Base-by-base conservation (phyloP, 2,113 vertebrate genomes). In the Strix aluco region DNA sequence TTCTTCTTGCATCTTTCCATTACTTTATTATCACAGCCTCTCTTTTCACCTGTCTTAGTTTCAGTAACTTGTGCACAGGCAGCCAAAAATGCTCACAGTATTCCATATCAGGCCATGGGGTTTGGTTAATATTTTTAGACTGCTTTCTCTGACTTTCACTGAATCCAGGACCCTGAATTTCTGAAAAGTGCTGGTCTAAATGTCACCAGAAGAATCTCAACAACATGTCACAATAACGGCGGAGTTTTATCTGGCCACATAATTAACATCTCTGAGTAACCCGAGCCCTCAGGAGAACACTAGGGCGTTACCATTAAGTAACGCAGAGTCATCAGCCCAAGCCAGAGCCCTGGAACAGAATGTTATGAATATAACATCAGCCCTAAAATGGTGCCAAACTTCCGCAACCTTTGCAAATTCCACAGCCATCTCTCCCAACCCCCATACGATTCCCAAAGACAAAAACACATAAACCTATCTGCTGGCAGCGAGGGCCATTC, bases 281-380 rank as follows among this genome's bases (percentile, higher is more conserved):
- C 27, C 2, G 5, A 88, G 59, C 59, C 79, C 84, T 13, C 15
- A 67, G 85, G 84, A 92, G 90, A 87, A 42, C 62, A 5, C 44
- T 38, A 91, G 94, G 95, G 95, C 72, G 96, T 96, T 92, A 49
- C 96, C 92, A 77, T 89, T 27, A 88, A 85, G 91, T 94, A 95
- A 96, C 0, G 5, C 49, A 38, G 72, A 96, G 63, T 96, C 94
- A 94, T 75, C 91, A 82, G 78, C 67, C 86, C 78, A 63, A 87
- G 85, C 47, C 54, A 19, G 77, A 78, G 66, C 65, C 26, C 38
- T 97, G 97, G 95, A 97, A 96, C 96, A 95, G 86, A 81, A 81
- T 46, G 79, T 96, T 91, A 96, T 44, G 74, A 58, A 40, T 88
- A 69, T 78, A 95, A 95, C 94, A 91, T 91, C 92, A 85, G 5